A percentile compares a stretch with the other conserved stretches of the same genome.
Conservation (phyloP, 2,888 invertebrate genomes). For the Apamea epomidion region DNA sequence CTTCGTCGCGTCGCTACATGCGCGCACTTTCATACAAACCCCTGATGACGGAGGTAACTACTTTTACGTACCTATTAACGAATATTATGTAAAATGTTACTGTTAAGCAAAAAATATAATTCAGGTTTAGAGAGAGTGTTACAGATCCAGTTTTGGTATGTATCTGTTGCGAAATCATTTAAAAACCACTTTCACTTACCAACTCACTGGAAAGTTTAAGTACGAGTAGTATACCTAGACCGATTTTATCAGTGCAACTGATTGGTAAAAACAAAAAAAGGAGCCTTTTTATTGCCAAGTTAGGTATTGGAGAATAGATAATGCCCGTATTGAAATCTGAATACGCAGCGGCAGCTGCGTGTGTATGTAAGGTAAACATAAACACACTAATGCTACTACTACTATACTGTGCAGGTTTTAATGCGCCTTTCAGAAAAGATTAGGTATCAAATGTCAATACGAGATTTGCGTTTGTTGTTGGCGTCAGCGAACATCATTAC, state of each 20-base stretch:
- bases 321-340: not conserved
- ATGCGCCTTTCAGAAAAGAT: conserved; percentile 9
- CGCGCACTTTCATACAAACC: not conserved
- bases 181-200: conserved; percentile 54
- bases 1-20: not conserved
- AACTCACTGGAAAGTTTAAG: conserved; percentile 45
- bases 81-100: conserved; percentile 1
- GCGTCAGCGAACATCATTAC: not conserved
- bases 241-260: no score
- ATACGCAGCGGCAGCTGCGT: not conserved
- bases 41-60: not conserved
- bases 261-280: no score
- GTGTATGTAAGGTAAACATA: not conserved
- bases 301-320: not conserved
- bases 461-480: not conserved
- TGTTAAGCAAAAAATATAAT: conserved; percentile 25
- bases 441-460: conserved; percentile 15
- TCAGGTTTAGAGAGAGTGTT: conserved; percentile 6
- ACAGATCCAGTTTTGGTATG: conserved; percentile 42
- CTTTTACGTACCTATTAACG: not conserved
- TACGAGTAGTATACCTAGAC: not conserved
- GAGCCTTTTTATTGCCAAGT: not conserved
- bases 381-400: no score
- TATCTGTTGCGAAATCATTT: conserved; percentile 18
- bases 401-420: not conserved